Evolutionary conservation across 2,888 invertebrate genomes (phyloP).

Genomic region (Ferdinandea cuprea): DNA sequence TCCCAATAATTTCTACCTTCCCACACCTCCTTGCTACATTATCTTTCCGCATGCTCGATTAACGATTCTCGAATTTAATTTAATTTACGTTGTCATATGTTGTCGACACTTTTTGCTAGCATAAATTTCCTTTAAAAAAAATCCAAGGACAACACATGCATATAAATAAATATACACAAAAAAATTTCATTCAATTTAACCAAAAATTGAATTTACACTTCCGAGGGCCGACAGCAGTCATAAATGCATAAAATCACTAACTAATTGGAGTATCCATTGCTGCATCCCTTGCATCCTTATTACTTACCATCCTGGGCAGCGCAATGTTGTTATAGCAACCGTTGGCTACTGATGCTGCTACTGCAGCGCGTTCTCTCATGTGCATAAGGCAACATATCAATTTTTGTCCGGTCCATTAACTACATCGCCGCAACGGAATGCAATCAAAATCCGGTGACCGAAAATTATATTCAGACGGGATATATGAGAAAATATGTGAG

Average conservation of each 20-base stretch:
- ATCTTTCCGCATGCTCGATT: background rate
- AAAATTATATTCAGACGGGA: slow-evolving; percentile 66
- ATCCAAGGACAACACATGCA: background rate
- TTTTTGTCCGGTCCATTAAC: slow-evolving; percentile 73
- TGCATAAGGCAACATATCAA: slow-evolving; percentile 66
- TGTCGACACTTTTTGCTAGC: slow-evolving; percentile 4
- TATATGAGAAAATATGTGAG: slow-evolving; percentile 12
- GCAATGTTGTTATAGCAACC: background rate
- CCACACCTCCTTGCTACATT: background rate
- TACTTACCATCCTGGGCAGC: background rate
- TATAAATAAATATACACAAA: background rate
- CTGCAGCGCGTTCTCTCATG: slow-evolving; percentile 20
- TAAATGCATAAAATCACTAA: slow-evolving; percentile 68
- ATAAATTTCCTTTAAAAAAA: slow-evolving; percentile 12
- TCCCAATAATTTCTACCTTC: too few species aligned
- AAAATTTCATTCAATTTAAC: slow-evolving; percentile 50
- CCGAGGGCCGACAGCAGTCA: slow-evolving; percentile 17
- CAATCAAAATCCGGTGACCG: slow-evolving; percentile 70
- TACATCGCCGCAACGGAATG: slow-evolving; percentile 65
- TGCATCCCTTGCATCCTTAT: slow-evolving; percentile 46
- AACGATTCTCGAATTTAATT: background rate
- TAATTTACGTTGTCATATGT: slow-evolving; percentile 8
- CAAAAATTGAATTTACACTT: slow-evolving; percentile 59
- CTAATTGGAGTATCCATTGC: slow-evolving; percentile 66
- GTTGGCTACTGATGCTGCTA: slow-evolving; percentile 15